A percentile compares a stretch with the other conserved stretches of the same genome.
Conservation (phyloP, 2,888 invertebrate genomes). For the Mystacides longicornis region DNA sequence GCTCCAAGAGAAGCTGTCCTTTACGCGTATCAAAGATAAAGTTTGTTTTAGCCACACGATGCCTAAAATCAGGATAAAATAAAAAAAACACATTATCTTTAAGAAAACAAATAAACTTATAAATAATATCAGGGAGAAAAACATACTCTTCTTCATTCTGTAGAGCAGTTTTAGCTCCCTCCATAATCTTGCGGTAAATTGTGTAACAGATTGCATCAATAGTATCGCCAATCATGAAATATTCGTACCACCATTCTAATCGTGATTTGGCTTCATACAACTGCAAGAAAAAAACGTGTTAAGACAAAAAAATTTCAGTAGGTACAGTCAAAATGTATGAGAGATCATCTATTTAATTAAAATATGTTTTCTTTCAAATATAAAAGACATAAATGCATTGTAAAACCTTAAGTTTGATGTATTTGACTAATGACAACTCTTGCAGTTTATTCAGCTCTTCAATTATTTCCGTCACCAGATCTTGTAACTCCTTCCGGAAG, state of each 20-base stretch:
- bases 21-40: slow-evolving; percentile 76
- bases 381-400: not conserved
- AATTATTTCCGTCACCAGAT: slow-evolving; percentile 54
- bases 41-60: slow-evolving; percentile 77
- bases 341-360: not conserved
- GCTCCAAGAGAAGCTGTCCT: slow-evolving; percentile 71
- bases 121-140: not conserved
- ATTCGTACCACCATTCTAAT: slow-evolving; percentile 66
- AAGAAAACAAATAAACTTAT: not conserved
- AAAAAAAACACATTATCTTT: not conserved
- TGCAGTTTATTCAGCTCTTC: slow-evolving; percentile 52
- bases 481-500: slow-evolving; percentile 59
- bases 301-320: too few relatives aligned
- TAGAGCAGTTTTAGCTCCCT: slow-evolving; percentile 68
- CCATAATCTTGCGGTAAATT: slow-evolving; percentile 62
- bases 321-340: too few relatives aligned
- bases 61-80: slow-evolving; percentile 40
- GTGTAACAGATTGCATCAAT: slow-evolving; percentile 57
- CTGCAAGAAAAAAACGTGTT: slow-evolving; percentile 30
- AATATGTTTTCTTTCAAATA: not conserved
- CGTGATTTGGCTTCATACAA: slow-evolving; percentile 54
- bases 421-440: slow-evolving; percentile 36
- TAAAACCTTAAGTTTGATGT: slow-evolving; percentile 21
- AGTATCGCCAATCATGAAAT: slow-evolving; percentile 65
- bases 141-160: slow-evolving; percentile 69